Evolutionary conservation across 2,888 invertebrate species (phyloP), one percentile per base, ranked within the genome.

Genomic region (Congeria kusceri): DNA sequence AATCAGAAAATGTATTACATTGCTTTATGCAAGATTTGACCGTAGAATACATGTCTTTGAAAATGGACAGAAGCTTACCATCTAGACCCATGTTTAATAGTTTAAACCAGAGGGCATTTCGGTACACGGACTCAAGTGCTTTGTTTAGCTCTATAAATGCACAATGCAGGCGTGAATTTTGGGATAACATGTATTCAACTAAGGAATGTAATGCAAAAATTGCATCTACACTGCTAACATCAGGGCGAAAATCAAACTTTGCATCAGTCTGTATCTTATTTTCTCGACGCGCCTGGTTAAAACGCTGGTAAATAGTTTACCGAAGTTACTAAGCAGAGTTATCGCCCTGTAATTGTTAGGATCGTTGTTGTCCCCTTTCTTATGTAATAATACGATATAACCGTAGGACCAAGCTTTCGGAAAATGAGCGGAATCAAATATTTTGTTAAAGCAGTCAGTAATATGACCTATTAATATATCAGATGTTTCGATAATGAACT

Each of bases 141-240:
- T 59, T 58, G 32, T 61, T 66, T 11, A 65, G n/a, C n/a, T 59
- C 73, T 20, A 66, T 23, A 61, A 66, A 73, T n/a, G 39, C 66
- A 28, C 20, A 27, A 66, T 59, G 58, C 20, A 73, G 29, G 15
- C 27, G 23, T 15, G 57, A n/a, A 9, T 57, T 57, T 23, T 32
- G 3, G 3, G 32, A 32, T 32, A 32, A 32, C 9, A 32, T 32
- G 9, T 32, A 32, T 32, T 59, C 29, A 29, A 59, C 18, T 15
- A 59, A 29, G 7, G 15, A 29, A 59, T 59, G 28, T 25, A 59
- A n/a, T 11, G 32, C 18, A 59, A 59, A 28, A 59, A 59, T 59
- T 4, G n/a, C 28, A 32, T 28, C 59, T 1, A 32, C 18, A 29
- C 28, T 59, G 29, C 29, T 59, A 1, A 28, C 9, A 28, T 18